Evolutionary conservation across 1,140 invertebrate genomes (phyloP).

Genomic region (Acromyrmex heyeri): DNA sequence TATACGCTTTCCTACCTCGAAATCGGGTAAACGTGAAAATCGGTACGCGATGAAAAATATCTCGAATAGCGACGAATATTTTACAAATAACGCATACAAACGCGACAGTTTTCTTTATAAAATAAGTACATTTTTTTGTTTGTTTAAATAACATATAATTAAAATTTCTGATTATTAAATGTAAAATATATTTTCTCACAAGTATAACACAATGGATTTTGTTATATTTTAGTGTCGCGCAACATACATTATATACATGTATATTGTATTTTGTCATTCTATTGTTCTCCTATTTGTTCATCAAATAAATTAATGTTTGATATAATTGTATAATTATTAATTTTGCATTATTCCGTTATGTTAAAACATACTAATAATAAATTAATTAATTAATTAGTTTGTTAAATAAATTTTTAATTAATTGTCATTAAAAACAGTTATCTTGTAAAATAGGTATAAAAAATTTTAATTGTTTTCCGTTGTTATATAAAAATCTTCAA

Average conservation of each 20-base stretch:
- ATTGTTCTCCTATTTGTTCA: neutral
- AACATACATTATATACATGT: neutral
- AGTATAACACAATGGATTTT: neutral
- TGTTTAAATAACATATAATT: neutral
- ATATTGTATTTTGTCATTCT: neutral
- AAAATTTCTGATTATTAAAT: neutral
- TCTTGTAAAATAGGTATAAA: neutral
- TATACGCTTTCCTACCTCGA: slow-evolving; percentile 66
- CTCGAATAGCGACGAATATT: slow-evolving; percentile 58
- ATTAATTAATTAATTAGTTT: neutral
- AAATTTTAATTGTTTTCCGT: neutral
- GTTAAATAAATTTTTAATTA: neutral
- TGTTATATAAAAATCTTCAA: neutral
- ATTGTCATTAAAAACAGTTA: neutral
- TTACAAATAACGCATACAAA: slow-evolving; percentile 49
- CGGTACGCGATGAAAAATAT: slow-evolving; percentile 60
- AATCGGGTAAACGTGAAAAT: slow-evolving; percentile 65
- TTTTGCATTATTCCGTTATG: neutral
- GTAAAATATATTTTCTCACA: neutral
- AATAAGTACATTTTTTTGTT: neutral
- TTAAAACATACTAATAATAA: neutral
- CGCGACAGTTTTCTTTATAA: slow-evolving; percentile 18
- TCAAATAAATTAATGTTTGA: neutral
- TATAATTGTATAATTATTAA: neutral
- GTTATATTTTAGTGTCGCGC: neutral